Conservation (phyloP, 1,140 invertebrate species). For the Euura lappo region DNA sequence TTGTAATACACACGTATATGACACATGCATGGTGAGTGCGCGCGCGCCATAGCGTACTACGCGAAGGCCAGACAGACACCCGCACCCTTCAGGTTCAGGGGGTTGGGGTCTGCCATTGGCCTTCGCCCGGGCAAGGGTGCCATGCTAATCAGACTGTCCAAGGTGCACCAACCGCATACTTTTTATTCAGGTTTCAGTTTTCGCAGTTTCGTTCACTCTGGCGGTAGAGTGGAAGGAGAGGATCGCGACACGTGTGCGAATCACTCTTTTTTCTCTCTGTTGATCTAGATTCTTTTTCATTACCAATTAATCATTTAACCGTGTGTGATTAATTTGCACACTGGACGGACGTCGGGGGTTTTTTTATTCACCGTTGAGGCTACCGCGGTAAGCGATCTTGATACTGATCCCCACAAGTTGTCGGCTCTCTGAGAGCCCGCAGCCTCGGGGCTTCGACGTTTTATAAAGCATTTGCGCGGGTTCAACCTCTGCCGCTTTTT, state of each 20-base stretch:
- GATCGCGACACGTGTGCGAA: too few relatives aligned
- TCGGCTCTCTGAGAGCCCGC: background rate
- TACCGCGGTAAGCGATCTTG: too few relatives aligned
- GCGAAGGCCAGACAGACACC: background rate
- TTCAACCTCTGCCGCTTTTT: too few relatives aligned
- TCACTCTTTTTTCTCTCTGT: too few relatives aligned
- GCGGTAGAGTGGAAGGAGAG: too few relatives aligned
- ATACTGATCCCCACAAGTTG: background rate
- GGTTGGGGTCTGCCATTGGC: constrained; percentile 48
- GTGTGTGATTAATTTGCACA: too few relatives aligned
- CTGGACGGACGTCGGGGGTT: too few relatives aligned
- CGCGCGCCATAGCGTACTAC: constrained; percentile 25
- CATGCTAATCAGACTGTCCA: constrained; percentile 49
- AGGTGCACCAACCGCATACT: constrained; percentile 32
- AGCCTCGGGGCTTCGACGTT: background rate
- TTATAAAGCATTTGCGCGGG: background rate
- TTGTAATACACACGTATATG: constrained; percentile 9
- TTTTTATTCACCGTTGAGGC: too few relatives aligned
- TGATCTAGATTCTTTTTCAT: too few relatives aligned
- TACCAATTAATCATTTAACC: too few relatives aligned
- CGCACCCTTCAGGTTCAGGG: background rate
- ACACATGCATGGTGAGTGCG: constrained; percentile 18
- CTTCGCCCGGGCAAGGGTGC: constrained; percentile 46
- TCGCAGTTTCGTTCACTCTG: too few relatives aligned
- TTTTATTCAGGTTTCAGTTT: too few relatives aligned